Evolutionary conservation across 2,113 vertebrate genomes (phyloP), one percentile per base, ranked within the genome.

Genomic region (Chlamydotis undulata): DNA sequence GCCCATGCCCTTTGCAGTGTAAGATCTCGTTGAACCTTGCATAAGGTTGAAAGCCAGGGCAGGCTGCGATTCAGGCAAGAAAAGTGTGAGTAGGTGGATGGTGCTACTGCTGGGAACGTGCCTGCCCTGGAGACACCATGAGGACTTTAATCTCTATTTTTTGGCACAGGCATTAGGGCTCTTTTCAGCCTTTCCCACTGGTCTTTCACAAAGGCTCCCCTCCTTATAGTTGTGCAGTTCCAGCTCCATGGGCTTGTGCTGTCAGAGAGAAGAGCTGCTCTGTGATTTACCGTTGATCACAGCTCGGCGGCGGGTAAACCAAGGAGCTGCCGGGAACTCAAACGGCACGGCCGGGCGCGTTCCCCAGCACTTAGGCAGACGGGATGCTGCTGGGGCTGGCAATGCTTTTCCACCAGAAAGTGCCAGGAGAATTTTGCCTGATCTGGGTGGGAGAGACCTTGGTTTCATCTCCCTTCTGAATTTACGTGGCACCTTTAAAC

Each of bases 351-450:
- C 35, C 4, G 4, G 59, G 24, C 73, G 47, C 26, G 1, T 39
- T 57, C 1, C 0, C 4, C 21, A 9, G 52, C 10, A 1, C 53
- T 15, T 4, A 9, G 14, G 61, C 59, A 75, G 69, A 1, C 0
- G 10, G 73, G 61, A n/a, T 21, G 18, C 29, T 67, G 47, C 50
- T 31, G 33, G 31, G 43, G 43, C 75, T 75, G 61, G n/a, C 39
- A 37, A 9, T 0, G 1, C 19, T 76, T 64, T 55, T 28, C 35
- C 7, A 21, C 10, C 16, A n/a, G 52, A 49, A 84, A 50, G 28
- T 1, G 1, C 59, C 9, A n/a, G 19, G 29, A 23, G 52, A 59
- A n/a, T 59, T 70, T 61, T 70, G 13, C 0, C 1, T 81, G 47
- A 41, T 41, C 49, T 53, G 68, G 37, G 6, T 5, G 12, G 59